Base-by-base conservation (phyloP, 2,888 invertebrate genomes). In the Trisateles emortualis region DNA sequence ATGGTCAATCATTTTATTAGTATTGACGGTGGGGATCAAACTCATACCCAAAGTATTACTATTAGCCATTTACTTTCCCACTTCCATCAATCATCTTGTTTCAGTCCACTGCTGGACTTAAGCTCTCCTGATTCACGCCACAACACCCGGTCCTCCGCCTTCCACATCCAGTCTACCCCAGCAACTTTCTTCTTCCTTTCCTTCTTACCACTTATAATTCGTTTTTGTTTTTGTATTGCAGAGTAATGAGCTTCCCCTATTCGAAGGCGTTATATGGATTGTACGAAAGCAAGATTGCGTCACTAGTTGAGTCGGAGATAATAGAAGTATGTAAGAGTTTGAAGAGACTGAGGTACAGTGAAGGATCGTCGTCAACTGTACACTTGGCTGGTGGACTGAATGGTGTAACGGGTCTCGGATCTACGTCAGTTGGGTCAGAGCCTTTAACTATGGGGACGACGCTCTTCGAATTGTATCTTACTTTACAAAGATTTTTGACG, bases 391-490 rank as follows among this genome's bases (percentile, higher is more conserved):
- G 93, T 0, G 94, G 94, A 0, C 68, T 93, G 9, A 93, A 92
- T 29, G 94, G 94, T 11, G 93, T 88, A 13, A 88, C 94, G 0
- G 90, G 90, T 0, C 17, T 93, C 8, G 93, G 94, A 0, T 73
- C 87, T 0, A 84, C 92, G 0, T 79, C 86, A 0, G 88, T 93
- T 0, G 93, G 94, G 3, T 86, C 93, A 11, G 96, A 96, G 64
- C 95, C 96, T 10, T 87, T 97, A 33, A 94, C 95, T 1, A 95
- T 97, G 94, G 98, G 98, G 0, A 98, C 98, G 0, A 96, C 97
- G 1, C 90, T 99, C 44, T 98, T 99, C 85, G 98, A 99, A 85
- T 93, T 99, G 6, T 99, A 99, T 87, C 94, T 99, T 62, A 95
- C 97, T 0, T 88, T 99, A 48, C 98, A 98, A 83, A 95, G 98